Percentiles rank a stretch among this genome's conserved stretches.
Evolutionary conservation across 2,888 invertebrate species (phyloP).

Genomic region (Drosophila maculinotata): DNA sequence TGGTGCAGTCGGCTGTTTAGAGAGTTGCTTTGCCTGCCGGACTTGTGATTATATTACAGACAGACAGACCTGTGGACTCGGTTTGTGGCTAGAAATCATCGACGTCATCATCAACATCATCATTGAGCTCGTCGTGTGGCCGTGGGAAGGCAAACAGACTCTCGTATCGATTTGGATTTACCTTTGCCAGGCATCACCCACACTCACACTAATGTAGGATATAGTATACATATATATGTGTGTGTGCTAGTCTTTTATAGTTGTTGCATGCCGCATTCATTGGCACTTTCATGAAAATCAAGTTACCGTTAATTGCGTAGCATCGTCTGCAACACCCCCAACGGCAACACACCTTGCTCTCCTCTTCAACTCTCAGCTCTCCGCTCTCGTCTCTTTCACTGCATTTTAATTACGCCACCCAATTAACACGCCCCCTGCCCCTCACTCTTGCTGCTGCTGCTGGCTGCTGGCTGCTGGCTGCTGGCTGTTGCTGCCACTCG

Average conservation of each 20-base stretch:
- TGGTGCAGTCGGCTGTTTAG: slow-evolving; percentile 60
- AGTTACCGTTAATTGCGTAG: slow-evolving; percentile 70
- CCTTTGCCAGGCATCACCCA: slow-evolving; percentile 41
- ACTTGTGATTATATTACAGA: slow-evolving; percentile 63
- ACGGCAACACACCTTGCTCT: slow-evolving; percentile 10
- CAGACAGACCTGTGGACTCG: slow-evolving; percentile 24
- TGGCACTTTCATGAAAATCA: slow-evolving; percentile 67
- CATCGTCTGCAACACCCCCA: slow-evolving; percentile 29
- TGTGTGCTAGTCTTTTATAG: slow-evolving; percentile 22
- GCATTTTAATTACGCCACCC: slow-evolving; percentile 70
- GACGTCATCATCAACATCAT: slow-evolving; percentile 19
- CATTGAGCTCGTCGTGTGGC: slow-evolving; percentile 24
- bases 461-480: background rate
- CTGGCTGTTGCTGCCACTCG: slow-evolving; percentile 4
- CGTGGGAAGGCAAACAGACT: slow-evolving; percentile 68
- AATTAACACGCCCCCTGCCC: slow-evolving; percentile 57
- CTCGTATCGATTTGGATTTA: slow-evolving; percentile 37
- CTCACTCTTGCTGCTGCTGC: background rate
- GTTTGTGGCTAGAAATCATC: slow-evolving; percentile 46
- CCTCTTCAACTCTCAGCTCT: background rate
- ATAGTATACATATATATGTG: background rate
- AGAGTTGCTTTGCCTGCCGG: slow-evolving; percentile 59
- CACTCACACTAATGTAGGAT: slow-evolving; percentile 12
- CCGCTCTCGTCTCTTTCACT: slow-evolving; percentile 23
- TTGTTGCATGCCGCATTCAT: slow-evolving; percentile 53